Conservation (phyloP, 2,888 invertebrate genomes). For the Iselma pallidipennis region DNA sequence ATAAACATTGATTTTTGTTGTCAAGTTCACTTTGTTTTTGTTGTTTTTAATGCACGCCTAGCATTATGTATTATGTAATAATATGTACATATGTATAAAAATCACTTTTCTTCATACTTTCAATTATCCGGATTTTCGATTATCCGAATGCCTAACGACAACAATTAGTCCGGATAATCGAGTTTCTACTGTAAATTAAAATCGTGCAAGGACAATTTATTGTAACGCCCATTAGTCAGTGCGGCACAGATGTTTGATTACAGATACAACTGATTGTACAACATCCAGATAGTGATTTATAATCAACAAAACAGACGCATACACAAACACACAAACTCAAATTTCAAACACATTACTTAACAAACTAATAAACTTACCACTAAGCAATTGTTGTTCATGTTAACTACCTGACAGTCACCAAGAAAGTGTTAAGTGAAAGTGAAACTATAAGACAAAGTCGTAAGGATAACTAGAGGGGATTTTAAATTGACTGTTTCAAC, state of each 20-base stretch:
- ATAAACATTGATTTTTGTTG: too few relatives aligned
- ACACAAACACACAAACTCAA: neutral
- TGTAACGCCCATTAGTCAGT: neutral
- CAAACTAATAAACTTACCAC: neutral
- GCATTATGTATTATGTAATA: too few relatives aligned
- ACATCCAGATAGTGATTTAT: neutral
- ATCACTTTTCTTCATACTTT: too few relatives aligned
- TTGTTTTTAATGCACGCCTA: too few relatives aligned
- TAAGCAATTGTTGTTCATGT: constrained; percentile 16
- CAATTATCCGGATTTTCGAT: too few relatives aligned
- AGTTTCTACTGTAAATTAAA: too few relatives aligned
- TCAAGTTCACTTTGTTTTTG: too few relatives aligned
- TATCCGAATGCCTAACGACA: too few relatives aligned
- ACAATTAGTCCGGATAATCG: too few relatives aligned
- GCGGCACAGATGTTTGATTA: neutral
- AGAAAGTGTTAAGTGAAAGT: constrained; percentile 38
- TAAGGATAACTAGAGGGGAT: neutral
- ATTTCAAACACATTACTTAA: neutral
- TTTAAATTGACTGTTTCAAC: neutral
- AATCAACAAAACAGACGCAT: neutral
- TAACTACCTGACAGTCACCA: constrained; percentile 24
- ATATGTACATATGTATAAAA: too few relatives aligned
- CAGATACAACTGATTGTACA: neutral
- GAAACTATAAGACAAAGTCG: neutral
- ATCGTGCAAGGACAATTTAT: too few relatives aligned